Conservation (phyloP, 2,797 vertebrate species). For the Huso huso region DNA sequence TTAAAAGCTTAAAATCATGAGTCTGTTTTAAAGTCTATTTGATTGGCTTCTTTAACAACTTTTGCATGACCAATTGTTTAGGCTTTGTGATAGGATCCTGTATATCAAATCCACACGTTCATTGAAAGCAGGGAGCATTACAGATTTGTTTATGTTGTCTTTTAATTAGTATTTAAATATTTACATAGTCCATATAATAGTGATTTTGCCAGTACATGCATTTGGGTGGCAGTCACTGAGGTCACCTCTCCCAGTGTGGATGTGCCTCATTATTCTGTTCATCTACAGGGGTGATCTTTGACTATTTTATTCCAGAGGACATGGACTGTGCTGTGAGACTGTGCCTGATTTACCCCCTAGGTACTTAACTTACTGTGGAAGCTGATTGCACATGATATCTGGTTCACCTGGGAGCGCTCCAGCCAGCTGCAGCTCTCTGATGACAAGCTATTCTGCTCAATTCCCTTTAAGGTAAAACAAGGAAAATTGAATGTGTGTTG, state of each 20-base stretch:
- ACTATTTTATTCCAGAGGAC: neutral
- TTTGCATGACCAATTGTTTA: too few relatives aligned
- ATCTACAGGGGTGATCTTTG: neutral
- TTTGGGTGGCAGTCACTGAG: neutral
- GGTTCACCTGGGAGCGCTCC: constrained; percentile 23
- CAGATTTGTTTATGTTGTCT: too few relatives aligned
- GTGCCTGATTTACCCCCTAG: constrained; percentile 19
- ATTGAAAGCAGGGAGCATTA: too few relatives aligned
- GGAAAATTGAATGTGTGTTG: neutral
- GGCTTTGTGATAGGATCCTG: too few relatives aligned
- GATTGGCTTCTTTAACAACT: too few relatives aligned
- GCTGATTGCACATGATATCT: constrained; percentile 18
- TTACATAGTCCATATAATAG: neutral
- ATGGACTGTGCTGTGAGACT: neutral
- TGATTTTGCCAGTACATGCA: neutral
- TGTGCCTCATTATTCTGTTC: neutral
- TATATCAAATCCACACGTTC: too few relatives aligned
- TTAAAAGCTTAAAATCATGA: too few relatives aligned
- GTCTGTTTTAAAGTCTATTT: too few relatives aligned
- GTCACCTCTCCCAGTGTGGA: neutral
- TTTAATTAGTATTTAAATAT: too few relatives aligned
- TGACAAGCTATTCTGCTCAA: constrained; percentile 16
- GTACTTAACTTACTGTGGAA: constrained; percentile 22
- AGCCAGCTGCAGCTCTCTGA: constrained; percentile 19
- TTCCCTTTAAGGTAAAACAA: constrained; percentile 19